These are phyloP conservation scores for Campopleginae sp. DNA, from an alignment of 2,888 invertebrate species.

Conservation along the genomic window DNA sequence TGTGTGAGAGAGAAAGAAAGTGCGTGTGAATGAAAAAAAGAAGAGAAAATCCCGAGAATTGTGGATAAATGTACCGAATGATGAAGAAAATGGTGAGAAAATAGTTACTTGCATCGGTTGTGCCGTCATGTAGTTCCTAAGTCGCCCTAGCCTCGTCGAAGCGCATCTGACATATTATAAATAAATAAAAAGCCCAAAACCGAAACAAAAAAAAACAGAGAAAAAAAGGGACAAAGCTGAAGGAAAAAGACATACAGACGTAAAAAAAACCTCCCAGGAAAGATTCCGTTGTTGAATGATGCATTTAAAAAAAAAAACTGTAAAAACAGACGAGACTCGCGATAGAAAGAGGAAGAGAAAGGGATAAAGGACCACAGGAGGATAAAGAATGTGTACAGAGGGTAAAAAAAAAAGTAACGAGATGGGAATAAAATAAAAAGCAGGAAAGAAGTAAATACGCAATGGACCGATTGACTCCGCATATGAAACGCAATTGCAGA, in stretches of 20 bases:
- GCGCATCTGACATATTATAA: constrained; percentile 75
- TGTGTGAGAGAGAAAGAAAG: constrained; percentile 61
- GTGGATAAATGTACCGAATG: constrained; percentile 42
- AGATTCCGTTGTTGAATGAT: constrained; percentile 47
- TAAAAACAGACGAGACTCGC: constrained; percentile 24
- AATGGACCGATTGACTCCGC: constrained; percentile 74
- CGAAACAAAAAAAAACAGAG: constrained; percentile 57
- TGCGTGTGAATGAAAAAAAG: constrained; percentile 48
- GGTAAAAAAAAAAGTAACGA: constrained; percentile 29
- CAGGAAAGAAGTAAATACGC: constrained; percentile 65
- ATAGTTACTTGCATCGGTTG: constrained; percentile 84
- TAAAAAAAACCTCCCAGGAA: constrained; percentile 23
- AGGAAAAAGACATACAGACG: constrained; percentile 33
- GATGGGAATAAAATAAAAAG: constrained; percentile 3
- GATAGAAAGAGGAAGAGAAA: constrained; percentile 26
- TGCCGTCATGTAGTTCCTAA: constrained; percentile 84
- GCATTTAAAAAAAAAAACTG: constrained; percentile 38
- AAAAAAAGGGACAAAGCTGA: constrained; percentile 36
- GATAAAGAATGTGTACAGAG: constrained; percentile 71
- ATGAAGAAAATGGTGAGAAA: constrained; percentile 68
- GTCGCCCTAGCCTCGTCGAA: constrained; percentile 84
- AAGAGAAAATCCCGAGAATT: constrained; percentile 45
- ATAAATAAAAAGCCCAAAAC: constrained; percentile 59
- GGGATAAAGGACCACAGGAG: constrained; percentile 56
- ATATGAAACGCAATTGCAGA: constrained; percentile 64